These are phyloP conservation scores for Melanocharis versteri DNA, from an alignment of 2,113 vertebrate species.

Conservation along the genomic window DNA sequence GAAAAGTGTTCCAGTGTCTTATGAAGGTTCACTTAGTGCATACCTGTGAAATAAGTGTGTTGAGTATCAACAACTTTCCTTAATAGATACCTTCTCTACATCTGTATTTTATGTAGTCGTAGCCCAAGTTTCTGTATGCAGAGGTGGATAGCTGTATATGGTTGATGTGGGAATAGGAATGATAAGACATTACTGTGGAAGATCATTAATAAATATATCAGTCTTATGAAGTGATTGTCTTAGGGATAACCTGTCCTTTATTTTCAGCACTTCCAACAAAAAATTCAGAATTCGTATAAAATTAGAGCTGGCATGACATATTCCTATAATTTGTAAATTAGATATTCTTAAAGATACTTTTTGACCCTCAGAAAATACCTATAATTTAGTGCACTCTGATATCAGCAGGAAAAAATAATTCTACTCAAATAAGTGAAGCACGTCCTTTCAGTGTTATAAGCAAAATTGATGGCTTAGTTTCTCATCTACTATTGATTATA, in stretches of 20 bases:
- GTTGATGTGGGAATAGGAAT: not conserved
- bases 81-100: not conserved
- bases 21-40: not conserved
- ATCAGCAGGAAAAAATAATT: conserved; percentile 20
- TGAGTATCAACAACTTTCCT: not conserved
- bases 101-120: not conserved
- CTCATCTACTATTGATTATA: not conserved
- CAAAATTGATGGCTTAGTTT: not conserved
- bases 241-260: not conserved
- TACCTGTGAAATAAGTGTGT: not conserved
- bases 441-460: not conserved
- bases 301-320: not conserved
- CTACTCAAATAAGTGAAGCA: not conserved
- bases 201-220: conserved; percentile 31
- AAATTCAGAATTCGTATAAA: not conserved
- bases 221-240: not conserved
- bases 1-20: not conserved
- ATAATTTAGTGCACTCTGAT: not conserved
- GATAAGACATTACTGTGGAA: not conserved
- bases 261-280: not conserved
- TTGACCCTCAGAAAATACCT: not conserved
- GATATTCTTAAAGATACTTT: not conserved
- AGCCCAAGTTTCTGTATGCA: not conserved
- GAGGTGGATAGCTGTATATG: not conserved
- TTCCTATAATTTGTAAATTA: not conserved